These are phyloP conservation scores for Drosophila prostipennis DNA, from an alignment of 2,888 invertebrate species.

Conservation along the genomic window DNA sequence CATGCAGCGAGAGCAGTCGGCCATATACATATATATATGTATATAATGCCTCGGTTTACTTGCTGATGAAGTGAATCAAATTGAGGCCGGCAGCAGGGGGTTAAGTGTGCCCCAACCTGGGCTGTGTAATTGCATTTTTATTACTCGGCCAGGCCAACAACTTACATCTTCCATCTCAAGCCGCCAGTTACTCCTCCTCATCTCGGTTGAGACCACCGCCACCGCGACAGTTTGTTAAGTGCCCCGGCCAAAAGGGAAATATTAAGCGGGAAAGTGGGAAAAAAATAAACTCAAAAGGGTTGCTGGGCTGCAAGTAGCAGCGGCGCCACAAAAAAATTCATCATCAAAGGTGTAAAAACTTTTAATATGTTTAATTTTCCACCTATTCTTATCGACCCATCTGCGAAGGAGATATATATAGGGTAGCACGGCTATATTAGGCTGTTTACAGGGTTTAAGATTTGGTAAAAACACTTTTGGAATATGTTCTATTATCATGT, in stretches of 20 bases:
- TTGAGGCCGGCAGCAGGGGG: slow-evolving; percentile 44
- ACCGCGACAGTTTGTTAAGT: slow-evolving; percentile 77
- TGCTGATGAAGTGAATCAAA: slow-evolving; percentile 81
- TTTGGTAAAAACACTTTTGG: too few species aligned
- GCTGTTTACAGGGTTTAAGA: background rate
- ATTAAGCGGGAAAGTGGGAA: background rate
- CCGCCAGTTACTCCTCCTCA: background rate
- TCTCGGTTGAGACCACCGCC: slow-evolving; percentile 31
- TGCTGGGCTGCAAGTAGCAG: slow-evolving; percentile 30
- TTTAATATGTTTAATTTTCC: slow-evolving; percentile 81
- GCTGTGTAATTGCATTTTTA: slow-evolving; percentile 81
- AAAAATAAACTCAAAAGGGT: slow-evolving; percentile 54
- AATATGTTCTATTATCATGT: too few species aligned
- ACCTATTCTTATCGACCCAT: slow-evolving; percentile 58
- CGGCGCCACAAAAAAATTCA: slow-evolving; percentile 58
- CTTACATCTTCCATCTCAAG: slow-evolving; percentile 24
- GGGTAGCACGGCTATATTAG: slow-evolving; percentile 9
- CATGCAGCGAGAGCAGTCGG: slow-evolving; percentile 61
- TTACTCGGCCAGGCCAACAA: slow-evolving; percentile 60
- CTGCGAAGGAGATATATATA: background rate
- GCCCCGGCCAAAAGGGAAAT: slow-evolving; percentile 14
- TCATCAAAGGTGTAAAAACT: slow-evolving; percentile 83
- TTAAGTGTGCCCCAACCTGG: slow-evolving; percentile 2
- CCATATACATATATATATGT: background rate
- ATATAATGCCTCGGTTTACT: slow-evolving; percentile 71